Percentiles rank a stretch among this genome's conserved stretches.
phyloP scores from a whole-genome alignment of 2,797 vertebrate genomes.

The Galaxias olidus region DNA sequence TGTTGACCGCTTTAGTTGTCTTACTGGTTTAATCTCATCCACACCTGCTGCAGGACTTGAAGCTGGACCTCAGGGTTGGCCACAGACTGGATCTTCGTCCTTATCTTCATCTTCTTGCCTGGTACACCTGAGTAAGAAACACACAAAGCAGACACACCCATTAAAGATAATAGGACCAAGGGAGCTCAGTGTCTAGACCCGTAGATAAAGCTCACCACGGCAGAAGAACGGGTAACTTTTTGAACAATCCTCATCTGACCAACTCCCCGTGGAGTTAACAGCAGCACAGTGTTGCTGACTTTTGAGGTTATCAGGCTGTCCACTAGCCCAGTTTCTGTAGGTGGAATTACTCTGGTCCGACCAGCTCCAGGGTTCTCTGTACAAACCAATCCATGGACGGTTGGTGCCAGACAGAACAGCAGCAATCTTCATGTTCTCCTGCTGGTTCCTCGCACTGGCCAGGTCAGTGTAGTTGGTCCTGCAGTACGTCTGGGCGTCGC shows the following conservation, averaged over 20 bases:
- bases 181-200: background rate
- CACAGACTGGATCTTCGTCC: constrained; percentile 35
- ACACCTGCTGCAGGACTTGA: constrained; percentile 49
- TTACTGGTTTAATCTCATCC: too few relatives aligned
- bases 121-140: too few relatives aligned
- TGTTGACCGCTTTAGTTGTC: too few relatives aligned
- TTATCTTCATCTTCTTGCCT: background rate
- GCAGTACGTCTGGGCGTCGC: constrained; percentile 28
- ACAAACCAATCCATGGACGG: constrained; percentile 50
- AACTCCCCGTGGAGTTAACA: background rate
- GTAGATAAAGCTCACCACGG: background rate
- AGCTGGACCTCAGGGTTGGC: constrained; percentile 25
- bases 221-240: constrained; percentile 18
- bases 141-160: too few relatives aligned
- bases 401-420: fast-evolving
- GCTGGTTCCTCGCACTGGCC: constrained; percentile 20
- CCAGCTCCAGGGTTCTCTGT: constrained; percentile 43
- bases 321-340: constrained; percentile 32
- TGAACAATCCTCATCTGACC: constrained; percentile 3
- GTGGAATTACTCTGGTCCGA: constrained; percentile 34
- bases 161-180: too few relatives aligned
- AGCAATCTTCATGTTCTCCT: background rate
- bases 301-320: background rate
- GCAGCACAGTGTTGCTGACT: background rate
- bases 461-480: constrained; percentile 36